Evolutionary conservation across 2,113 vertebrate species (phyloP).

Genomic region (Eublepharis macularius): DNA sequence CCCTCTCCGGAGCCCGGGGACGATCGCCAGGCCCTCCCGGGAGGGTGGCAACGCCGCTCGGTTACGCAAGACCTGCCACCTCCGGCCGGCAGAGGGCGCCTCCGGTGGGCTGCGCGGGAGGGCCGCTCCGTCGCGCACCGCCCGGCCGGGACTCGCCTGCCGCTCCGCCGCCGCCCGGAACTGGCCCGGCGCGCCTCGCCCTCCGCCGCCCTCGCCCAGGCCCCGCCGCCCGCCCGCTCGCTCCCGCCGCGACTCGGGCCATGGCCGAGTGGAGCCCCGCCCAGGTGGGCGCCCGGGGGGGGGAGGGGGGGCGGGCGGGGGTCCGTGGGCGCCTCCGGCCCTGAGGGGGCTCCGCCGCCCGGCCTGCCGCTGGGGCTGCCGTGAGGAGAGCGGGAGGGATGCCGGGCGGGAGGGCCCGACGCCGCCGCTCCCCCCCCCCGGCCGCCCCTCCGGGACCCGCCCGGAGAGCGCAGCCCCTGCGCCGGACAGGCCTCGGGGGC

Average conservation of each 20-base stretch:
- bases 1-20: too few species aligned
- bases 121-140: background rate
- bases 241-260: background rate
- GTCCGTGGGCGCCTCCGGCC: too few species aligned
- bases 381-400: background rate
- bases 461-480: too few species aligned
- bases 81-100: conserved; percentile 27
- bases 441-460: background rate
- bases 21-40: background rate
- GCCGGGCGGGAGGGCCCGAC: background rate
- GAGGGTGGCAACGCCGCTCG: background rate
- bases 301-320: background rate
- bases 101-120: background rate
- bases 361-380: too few species aligned
- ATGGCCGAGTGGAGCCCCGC: conserved; percentile 32
- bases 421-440: background rate
- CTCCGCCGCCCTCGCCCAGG: background rate
- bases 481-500: too few species aligned
- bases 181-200: background rate
- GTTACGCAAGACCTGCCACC: too few species aligned
- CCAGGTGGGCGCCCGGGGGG: background rate
- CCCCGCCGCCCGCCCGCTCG: rapidly evolving
- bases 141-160: background rate
- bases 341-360: too few species aligned
- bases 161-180: background rate